Evolutionary conservation across 1,140 invertebrate genomes (phyloP), one percentile per base, ranked within the genome.

Genomic region (Octopus sinensis): DNA sequence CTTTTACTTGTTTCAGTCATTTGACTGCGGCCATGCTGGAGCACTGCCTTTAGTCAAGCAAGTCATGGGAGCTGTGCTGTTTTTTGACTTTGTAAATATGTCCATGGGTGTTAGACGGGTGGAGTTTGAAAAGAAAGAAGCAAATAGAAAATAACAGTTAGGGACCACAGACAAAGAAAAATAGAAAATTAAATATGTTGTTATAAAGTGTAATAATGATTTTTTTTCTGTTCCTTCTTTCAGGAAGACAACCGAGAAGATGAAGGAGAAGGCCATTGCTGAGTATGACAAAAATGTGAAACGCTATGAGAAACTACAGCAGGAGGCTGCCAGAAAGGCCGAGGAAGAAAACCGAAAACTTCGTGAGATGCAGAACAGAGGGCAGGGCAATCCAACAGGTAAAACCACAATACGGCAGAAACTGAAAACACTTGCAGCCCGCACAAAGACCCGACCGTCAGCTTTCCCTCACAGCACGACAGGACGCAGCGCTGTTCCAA

Each of bases 271-370:
- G 82, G 91, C 92, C 1, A 81, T 90, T n/a, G 95, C 95, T 86
- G 95, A 96, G 77, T 95, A 95, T 51, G 96, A 98, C 84, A 96
- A 96, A 88, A 93, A 95, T 87, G 91, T 93, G 2, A 94, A 95
- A 87, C 93, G 84, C 81, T 98, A 96, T 87, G 94, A 96, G 85
- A 97, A 96, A 87, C 90, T 95, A 12, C 95, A 96, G 86, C 94
- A 93, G 85, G 94, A 96, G 91, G 94, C 94, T 0, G 93, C 94
- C 83, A 92, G 95, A 78, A 91, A 93, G 82, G 94, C 94, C 4
- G 94, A 95, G 86, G 95, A 95, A 88, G 94, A 96, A 85, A 92
- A 53, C 4, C 30, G 52, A 12, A 12, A 30, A 23, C 76, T 77
- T 5, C 30, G 13, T 43, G 51, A 77, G 51, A 43, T 77, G 4